Conservation (phyloP, 2,888 invertebrate genomes). For the Malachius bipustulatus region DNA sequence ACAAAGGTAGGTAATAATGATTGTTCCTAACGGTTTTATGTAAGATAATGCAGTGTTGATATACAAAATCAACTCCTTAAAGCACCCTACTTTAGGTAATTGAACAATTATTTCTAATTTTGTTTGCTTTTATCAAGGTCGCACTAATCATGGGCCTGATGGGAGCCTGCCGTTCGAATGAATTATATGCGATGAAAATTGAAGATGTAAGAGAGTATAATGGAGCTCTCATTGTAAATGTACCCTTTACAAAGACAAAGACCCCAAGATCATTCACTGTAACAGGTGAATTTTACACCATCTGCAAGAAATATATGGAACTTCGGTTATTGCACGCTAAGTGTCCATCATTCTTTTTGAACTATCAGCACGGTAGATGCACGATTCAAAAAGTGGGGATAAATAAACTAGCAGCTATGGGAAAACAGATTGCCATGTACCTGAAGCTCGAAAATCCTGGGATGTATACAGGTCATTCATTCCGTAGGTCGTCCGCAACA, state of each 20-base stretch:
- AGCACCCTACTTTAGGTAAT: too few relatives aligned
- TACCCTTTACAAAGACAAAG: constrained; percentile 12
- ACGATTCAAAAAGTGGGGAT: constrained; percentile 9
- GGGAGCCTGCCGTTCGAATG: constrained; percentile 17
- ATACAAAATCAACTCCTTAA: too few relatives aligned
- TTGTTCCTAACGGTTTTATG: too few relatives aligned
- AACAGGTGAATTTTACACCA: constrained; percentile 10
- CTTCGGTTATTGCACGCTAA: constrained; percentile 6
- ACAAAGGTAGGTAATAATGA: constrained; percentile 17
- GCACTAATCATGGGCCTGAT: constrained; percentile 16
- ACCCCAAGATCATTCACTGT: constrained; percentile 8
- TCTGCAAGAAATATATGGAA: constrained; percentile 10
- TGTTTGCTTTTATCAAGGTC: constrained; percentile 11
- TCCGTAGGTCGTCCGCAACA: too few relatives aligned
- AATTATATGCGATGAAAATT: constrained; percentile 14
- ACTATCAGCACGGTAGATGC: constrained; percentile 11
- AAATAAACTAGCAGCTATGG: constrained; percentile 10
- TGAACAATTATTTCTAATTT: too few relatives aligned
- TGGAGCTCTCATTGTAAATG: too few relatives aligned
- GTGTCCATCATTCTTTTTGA: constrained; percentile 10
- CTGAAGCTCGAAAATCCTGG: too few relatives aligned
- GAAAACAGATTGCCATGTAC: constrained; percentile 12
- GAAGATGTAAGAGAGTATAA: constrained; percentile 14
- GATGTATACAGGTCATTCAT: too few relatives aligned
- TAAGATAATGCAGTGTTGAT: too few relatives aligned